Evolutionary conservation across 2,797 vertebrate genomes (phyloP).

Genomic region (Liparis tanakae): DNA sequence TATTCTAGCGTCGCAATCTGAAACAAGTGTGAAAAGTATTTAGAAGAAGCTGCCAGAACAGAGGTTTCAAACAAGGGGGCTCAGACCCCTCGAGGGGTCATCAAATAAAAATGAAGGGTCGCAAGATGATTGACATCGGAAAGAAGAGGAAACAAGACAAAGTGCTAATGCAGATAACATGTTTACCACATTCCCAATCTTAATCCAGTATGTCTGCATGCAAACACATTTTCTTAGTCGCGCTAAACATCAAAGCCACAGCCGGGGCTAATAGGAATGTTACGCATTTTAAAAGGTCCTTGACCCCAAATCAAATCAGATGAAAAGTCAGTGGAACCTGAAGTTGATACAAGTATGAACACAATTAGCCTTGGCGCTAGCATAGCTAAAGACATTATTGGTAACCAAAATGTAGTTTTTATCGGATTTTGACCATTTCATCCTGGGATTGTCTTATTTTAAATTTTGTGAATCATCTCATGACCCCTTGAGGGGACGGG

Average conservation of each 20-base stretch:
- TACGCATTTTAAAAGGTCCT: too few species aligned
- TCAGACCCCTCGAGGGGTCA: too few species aligned
- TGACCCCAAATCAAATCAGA: too few species aligned
- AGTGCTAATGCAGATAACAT: background rate
- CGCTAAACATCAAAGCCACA: too few species aligned
- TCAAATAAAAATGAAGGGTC: background rate
- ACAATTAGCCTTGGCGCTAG: too few species aligned
- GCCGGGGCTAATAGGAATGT: too few species aligned
- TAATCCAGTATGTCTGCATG: too few species aligned
- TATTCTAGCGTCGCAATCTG: background rate
- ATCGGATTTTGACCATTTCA: background rate
- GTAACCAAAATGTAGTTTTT: background rate
- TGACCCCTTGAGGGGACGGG: background rate
- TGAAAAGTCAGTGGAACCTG: background rate
- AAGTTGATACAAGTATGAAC: background rate
- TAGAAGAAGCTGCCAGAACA: background rate
- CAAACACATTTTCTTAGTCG: too few species aligned
- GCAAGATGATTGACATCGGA: background rate
- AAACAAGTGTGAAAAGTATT: background rate
- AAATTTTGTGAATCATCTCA: background rate
- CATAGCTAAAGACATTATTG: too few species aligned
- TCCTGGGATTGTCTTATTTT: background rate
- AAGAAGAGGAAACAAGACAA: background rate
- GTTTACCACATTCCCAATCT: background rate
- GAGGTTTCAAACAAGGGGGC: too few species aligned